Evolutionary conservation across 53 echinoderm and acorn worm genomes (phyloP).

Genomic region (Crossaster papposus): DNA sequence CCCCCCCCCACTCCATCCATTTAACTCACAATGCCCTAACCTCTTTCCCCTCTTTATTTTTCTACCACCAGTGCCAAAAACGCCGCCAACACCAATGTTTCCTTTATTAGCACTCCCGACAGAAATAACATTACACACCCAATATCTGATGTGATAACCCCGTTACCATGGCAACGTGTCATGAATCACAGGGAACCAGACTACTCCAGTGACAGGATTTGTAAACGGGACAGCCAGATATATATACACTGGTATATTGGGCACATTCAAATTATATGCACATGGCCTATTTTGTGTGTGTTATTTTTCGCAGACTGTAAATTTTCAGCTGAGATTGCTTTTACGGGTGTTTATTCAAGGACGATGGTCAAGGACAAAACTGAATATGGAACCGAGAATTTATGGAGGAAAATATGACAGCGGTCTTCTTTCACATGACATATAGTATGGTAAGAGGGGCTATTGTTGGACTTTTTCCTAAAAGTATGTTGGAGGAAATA

Average conservation of each 20-base stretch:
- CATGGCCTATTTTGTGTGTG: conserved; percentile 40
- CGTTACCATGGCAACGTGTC: conserved; percentile 39
- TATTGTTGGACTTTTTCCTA: background rate
- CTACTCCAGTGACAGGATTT: conserved; percentile 49
- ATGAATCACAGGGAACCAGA: conserved; percentile 58
- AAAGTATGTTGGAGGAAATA: too few relatives aligned
- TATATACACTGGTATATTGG: too few relatives aligned
- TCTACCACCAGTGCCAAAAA: background rate
- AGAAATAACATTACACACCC: conserved; percentile 58
- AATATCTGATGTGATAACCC: conserved; percentile 45
- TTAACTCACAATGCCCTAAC: conserved; percentile 29
- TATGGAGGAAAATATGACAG: background rate
- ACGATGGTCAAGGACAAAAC: background rate
- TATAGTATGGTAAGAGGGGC: background rate
- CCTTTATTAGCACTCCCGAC: conserved; percentile 55
- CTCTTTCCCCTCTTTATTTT: conserved; percentile 35
- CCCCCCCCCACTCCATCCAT: conserved; percentile 28
- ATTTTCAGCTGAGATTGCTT: background rate
- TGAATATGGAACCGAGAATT: background rate
- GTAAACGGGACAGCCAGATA: conserved; percentile 39
- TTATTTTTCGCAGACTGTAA: background rate
- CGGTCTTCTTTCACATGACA: background rate
- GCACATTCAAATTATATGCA: conserved; percentile 36
- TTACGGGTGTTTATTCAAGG: background rate
- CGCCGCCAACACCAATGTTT: conserved; percentile 50